Conservation (phyloP, 1,140 invertebrate species). For the Belonocnema kinseyi region DNA sequence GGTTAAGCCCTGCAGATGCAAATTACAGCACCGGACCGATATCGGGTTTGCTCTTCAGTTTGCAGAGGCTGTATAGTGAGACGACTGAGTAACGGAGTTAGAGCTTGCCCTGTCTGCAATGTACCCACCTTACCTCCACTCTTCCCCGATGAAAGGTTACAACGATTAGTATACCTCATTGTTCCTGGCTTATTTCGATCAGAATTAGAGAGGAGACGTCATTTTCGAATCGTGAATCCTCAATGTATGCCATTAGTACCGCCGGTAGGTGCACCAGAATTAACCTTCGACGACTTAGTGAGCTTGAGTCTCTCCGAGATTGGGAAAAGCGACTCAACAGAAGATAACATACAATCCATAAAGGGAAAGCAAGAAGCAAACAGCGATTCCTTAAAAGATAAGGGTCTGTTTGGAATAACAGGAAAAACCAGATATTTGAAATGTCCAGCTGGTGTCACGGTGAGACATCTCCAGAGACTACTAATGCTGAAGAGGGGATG, state of each 20-base stretch:
- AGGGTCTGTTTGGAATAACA: conserved; percentile 42
- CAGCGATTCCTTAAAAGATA: conserved; percentile 33
- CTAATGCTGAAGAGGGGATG: conserved; percentile 70
- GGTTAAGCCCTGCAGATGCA: not conserved
- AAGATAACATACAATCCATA: conserved; percentile 25
- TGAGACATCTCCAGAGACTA: conserved; percentile 65
- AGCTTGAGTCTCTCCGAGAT: conserved; percentile 66
- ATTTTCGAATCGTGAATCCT: conserved; percentile 64
- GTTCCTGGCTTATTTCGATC: conserved; percentile 81
- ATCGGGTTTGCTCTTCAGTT: conserved; percentile 77
- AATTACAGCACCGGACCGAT: not conserved
- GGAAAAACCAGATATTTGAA: conserved; percentile 63
- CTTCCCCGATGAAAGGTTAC: conserved; percentile 80
- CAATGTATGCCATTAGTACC: conserved; percentile 59
- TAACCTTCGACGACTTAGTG: conserved; percentile 67
- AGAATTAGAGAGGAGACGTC: conserved; percentile 65
- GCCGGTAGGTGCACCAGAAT: conserved; percentile 61
- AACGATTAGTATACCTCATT: conserved; percentile 85
- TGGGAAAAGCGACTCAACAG: conserved; percentile 31
- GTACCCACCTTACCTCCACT: conserved; percentile 75
- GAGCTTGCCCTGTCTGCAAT: conserved; percentile 67
- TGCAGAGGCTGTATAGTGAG: conserved; percentile 94
- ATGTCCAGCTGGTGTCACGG: conserved; percentile 68
- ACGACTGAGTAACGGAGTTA: conserved; percentile 87
- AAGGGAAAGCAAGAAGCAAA: not conserved